phyloP scores from a whole-genome alignment of 2,888 invertebrate species.

The Machimus rusticus region DNA sequence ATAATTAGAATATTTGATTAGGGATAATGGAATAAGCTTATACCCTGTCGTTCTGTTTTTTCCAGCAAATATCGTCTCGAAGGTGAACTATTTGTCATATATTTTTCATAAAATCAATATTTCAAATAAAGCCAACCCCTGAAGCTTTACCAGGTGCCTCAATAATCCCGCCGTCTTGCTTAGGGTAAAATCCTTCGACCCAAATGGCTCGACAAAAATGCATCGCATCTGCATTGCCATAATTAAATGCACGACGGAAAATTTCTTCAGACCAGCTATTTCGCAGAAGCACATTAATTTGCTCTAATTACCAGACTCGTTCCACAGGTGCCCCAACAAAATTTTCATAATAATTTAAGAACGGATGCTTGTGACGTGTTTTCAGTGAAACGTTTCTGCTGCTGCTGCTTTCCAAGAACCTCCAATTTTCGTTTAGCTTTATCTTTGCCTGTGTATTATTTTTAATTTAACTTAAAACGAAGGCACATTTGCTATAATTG shows the following conservation, averaged over 20 bases:
- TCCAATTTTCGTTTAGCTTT: neutral
- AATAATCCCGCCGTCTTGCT: neutral
- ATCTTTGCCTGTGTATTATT: neutral
- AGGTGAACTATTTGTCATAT: neutral
- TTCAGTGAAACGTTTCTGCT: neutral
- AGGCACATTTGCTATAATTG: constrained; percentile 15
- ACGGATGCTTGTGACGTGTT: constrained; percentile 15
- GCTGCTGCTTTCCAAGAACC: neutral
- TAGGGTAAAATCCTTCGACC: neutral
- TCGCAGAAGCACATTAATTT: constrained; percentile 22
- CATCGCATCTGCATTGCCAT: constrained; percentile 6
- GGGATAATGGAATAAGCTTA: neutral
- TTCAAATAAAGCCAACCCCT: neutral
- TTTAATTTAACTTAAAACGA: constrained; percentile 12
- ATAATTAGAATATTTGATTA: neutral
- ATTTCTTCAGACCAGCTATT: constrained; percentile 15
- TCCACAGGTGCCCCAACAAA: constrained; percentile 30
- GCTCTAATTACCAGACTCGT: constrained; percentile 15
- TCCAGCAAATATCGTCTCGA: neutral
- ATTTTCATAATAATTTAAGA: constrained; percentile 30
- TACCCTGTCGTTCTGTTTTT: neutral
- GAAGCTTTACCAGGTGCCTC: neutral
- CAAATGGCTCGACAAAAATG: neutral
- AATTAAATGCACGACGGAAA: neutral
- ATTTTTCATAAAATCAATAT: neutral